These are phyloP conservation scores for Trissolcus japonicus DNA, from an alignment of 2,888 invertebrate species.

Conservation along the genomic window DNA sequence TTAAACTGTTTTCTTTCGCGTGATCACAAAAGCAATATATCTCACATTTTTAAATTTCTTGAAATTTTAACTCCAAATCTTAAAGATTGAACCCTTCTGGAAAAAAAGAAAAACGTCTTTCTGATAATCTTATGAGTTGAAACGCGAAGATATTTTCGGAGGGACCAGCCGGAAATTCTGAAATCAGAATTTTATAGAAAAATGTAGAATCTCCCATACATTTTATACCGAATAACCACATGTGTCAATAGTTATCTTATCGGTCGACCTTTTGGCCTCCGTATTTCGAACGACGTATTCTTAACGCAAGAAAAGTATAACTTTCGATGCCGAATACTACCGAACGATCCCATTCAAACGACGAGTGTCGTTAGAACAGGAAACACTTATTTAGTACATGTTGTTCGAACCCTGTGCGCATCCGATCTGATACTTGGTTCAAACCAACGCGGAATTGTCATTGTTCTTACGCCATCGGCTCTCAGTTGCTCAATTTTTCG, in stretches of 20 bases:
- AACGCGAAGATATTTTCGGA: too few species aligned
- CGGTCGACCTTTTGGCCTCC: conserved; percentile 64
- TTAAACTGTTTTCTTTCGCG: too few species aligned
- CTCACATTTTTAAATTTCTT: too few species aligned
- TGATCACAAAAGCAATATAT: too few species aligned
- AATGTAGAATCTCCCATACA: too few species aligned
- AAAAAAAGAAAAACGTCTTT: too few species aligned
- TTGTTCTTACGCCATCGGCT: conserved; percentile 33
- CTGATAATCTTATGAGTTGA: too few species aligned
- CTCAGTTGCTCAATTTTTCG: background rate
- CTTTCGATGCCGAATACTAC: conserved; percentile 60
- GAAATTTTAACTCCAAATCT: too few species aligned
- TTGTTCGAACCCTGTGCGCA: conserved; percentile 58
- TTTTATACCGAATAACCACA: too few species aligned
- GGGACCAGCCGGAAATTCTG: too few species aligned
- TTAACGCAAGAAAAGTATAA: conserved; percentile 62
- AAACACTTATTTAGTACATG: conserved; percentile 71
- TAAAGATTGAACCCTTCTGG: too few species aligned
- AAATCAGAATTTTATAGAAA: too few species aligned
- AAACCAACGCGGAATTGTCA: conserved; percentile 54
- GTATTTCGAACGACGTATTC: conserved; percentile 52
- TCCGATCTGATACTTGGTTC: conserved; percentile 38
- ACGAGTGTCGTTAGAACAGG: conserved; percentile 66
- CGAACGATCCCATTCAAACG: conserved; percentile 64
- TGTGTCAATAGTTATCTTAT: conserved; percentile 64